These are phyloP conservation scores for Coelopa pilipes DNA, from an alignment of 2,888 invertebrate genomes.

Conservation along the genomic window DNA sequence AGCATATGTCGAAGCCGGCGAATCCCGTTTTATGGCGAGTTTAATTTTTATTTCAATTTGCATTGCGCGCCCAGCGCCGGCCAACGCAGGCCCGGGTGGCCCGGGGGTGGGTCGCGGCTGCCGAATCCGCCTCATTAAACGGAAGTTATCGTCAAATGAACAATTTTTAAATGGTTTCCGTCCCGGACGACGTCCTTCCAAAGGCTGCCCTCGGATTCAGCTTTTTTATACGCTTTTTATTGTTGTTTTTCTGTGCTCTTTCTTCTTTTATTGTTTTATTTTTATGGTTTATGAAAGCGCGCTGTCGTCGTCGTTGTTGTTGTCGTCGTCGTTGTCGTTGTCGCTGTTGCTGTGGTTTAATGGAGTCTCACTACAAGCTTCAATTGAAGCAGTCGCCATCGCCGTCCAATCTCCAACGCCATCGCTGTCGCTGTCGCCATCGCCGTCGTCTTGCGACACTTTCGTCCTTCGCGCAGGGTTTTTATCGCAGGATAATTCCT, in stretches of 20 bases:
- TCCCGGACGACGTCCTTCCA: background rate
- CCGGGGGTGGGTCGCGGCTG: constrained; percentile 38
- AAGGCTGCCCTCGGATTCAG: background rate
- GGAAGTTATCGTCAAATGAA: constrained; percentile 54
- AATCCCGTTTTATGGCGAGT: background rate
- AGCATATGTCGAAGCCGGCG: background rate
- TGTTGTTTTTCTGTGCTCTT: constrained; percentile 25
- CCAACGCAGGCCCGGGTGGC: background rate
- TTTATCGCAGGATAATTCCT: constrained; percentile 59
- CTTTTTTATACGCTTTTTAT: constrained; percentile 6
- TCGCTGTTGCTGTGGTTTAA: constrained; percentile 13
- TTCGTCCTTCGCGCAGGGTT: constrained; percentile 49
- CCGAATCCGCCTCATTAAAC: constrained; percentile 60
- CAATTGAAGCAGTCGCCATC: constrained; percentile 2
- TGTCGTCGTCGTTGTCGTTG: constrained; percentile 2
- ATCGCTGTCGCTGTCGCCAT: constrained; percentile 9
- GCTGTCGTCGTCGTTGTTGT: constrained; percentile 2
- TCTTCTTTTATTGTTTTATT: constrained; percentile 41
- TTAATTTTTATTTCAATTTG: constrained; percentile 40
- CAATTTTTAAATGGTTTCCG: constrained; percentile 43
- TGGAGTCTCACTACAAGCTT: constrained; percentile 22
- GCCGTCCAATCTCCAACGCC: constrained; percentile 14
- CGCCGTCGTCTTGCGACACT: constrained; percentile 29
- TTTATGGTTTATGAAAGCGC: constrained; percentile 48
- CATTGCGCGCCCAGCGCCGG: constrained; percentile 9